These are phyloP conservation scores for Ormyrus thymus DNA, from an alignment of 2,888 invertebrate species.

Conservation along the genomic window DNA sequence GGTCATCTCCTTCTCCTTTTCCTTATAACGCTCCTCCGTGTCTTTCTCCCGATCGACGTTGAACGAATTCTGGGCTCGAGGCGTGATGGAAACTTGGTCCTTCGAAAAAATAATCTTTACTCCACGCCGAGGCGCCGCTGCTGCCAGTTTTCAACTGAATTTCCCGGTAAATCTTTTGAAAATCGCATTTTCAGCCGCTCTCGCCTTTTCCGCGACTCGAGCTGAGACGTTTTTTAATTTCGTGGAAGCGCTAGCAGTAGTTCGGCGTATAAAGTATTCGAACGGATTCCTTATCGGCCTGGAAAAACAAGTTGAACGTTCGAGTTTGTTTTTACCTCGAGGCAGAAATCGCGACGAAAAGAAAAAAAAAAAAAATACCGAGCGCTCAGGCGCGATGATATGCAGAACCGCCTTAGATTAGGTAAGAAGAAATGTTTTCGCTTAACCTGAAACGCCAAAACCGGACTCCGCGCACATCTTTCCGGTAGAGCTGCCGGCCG, in stretches of 20 bases:
- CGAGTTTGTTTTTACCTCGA: neutral
- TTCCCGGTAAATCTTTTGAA: no score
- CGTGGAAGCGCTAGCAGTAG: no score
- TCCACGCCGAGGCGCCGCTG: no score
- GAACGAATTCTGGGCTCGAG: conserved; percentile 18
- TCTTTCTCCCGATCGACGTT: conserved; percentile 25
- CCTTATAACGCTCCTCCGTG: conserved; percentile 45
- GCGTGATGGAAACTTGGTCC: no score
- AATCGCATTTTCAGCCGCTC: no score
- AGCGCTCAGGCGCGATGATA: conserved; percentile 31
- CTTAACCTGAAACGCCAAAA: conserved; percentile 12
- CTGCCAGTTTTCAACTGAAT: no score
- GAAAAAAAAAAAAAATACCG: conserved; percentile 6
- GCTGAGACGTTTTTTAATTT: no score
- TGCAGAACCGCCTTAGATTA: conserved; percentile 16
- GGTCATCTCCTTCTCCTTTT: conserved; percentile 58
- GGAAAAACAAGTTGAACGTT: conserved; percentile 7
- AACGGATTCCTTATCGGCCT: conserved; percentile 13
- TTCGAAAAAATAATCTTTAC: no score
- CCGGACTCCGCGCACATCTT: conserved; percentile 27
- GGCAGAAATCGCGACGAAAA: conserved; percentile 6
- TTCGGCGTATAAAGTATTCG: neutral
- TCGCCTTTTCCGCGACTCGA: no score
- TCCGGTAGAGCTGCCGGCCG: conserved; percentile 23
- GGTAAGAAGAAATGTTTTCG: conserved; percentile 30